A percentile compares a stretch with the other conserved stretches of the same genome.
Evolutionary conservation across 2,113 vertebrate species (phyloP).

Genomic region (Catharus minimus): DNA sequence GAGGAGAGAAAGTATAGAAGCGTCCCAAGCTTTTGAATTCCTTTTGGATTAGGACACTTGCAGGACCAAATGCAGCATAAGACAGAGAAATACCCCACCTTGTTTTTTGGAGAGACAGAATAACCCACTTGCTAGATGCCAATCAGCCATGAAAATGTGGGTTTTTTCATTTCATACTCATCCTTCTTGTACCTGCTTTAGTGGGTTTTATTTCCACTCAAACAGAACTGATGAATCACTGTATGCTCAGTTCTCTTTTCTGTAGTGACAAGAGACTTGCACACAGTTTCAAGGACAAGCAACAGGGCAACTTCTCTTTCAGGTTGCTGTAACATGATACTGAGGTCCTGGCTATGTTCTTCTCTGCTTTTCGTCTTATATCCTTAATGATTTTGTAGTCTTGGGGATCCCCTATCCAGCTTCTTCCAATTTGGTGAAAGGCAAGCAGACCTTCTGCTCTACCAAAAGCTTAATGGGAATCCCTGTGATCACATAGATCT

Average conservation of each 20-base stretch:
- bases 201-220: neutral
- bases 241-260: neutral
- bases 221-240: neutral
- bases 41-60: neutral
- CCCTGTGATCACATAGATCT: neutral
- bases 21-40: neutral
- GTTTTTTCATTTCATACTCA: neutral
- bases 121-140: neutral
- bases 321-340: neutral
- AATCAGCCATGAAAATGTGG: accelerated
- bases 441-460: neutral
- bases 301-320: neutral
- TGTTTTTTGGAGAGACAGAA: neutral
- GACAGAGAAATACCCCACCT: neutral
- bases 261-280: neutral
- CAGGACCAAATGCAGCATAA: neutral
- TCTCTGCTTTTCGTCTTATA: neutral
- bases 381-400: neutral
- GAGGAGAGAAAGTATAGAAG: neutral
- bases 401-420: neutral
- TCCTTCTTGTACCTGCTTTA: neutral
- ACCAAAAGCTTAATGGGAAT: neutral
- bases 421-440: neutral
- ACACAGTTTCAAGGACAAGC: neutral
- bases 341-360: neutral